A percentile compares a stretch with the other conserved stretches of the same genome.
Evolutionary conservation across 2,888 invertebrate species (phyloP).

Genomic region (Apamea anceps): DNA sequence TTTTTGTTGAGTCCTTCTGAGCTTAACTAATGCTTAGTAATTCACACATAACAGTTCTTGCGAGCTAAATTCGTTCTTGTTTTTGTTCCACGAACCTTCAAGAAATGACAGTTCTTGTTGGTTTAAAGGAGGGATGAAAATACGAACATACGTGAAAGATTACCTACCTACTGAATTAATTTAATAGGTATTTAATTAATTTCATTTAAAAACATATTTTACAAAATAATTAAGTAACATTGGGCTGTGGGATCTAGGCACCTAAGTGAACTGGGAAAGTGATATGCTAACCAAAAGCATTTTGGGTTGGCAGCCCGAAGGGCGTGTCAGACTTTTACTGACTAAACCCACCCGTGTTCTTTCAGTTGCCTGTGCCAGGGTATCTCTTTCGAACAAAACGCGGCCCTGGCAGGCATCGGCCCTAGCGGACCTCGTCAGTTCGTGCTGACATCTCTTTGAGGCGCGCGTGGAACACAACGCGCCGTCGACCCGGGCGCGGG

Average conservation of each 20-base stretch:
- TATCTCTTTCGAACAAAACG: no score
- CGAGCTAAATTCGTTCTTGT: conserved; percentile 7
- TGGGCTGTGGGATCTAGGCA: neutral
- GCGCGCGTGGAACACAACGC: no score
- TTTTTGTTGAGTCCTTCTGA: conserved; percentile 34
- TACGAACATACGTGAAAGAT: neutral
- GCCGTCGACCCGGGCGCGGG: no score
- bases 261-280: neutral
- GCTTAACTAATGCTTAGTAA: conserved; percentile 24
- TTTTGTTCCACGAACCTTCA: conserved; percentile 15
- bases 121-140: neutral
- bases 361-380: no score
- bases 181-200: neutral
- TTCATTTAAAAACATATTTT: neutral
- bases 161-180: no score
- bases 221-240: neutral
- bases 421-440: no score
- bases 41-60: conserved; percentile 28
- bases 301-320: neutral
- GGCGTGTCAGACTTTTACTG: no score
- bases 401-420: no score
- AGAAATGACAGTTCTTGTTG: conserved; percentile 3
- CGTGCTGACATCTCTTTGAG: no score
- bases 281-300: neutral
- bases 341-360: no score